These are phyloP conservation scores for Paragorgia papillata DNA, from an alignment of 92 coral and sea anemone genomes.

Conservation along the genomic window DNA sequence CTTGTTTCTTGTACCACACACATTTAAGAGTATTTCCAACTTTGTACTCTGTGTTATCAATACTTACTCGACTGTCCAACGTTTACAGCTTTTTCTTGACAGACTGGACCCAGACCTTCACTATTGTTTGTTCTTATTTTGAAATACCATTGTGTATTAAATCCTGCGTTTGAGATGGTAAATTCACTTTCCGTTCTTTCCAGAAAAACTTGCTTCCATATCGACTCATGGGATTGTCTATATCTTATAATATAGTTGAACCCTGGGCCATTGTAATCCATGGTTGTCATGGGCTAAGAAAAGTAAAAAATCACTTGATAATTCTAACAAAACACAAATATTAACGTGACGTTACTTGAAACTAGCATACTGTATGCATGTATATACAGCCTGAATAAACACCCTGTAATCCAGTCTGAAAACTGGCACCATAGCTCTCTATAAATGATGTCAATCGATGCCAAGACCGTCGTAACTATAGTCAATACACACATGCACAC, in stretches of 20 bases:
- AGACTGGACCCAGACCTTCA: conserved; percentile 33
- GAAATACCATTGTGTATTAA: conserved; percentile 14
- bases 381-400: too few species aligned
- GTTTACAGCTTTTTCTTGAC: conserved; percentile 2
- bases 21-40: too few species aligned
- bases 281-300: background rate
- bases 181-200: conserved; percentile 1
- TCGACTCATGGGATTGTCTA: conserved; percentile 4
- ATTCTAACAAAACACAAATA: too few species aligned
- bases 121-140: conserved; percentile 22
- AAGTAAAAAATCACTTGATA: background rate
- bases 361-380: too few species aligned
- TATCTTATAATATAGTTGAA: conserved; percentile 20
- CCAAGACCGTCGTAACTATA: too few species aligned
- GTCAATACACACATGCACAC: too few species aligned
- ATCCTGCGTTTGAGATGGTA: conserved; percentile 20
- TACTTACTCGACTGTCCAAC: conserved; percentile 34
- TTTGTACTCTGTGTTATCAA: too few species aligned
- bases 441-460: too few species aligned
- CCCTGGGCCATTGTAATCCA: conserved; percentile 34
- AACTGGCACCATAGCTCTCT: too few species aligned
- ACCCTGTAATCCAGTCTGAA: too few species aligned
- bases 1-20: too few species aligned
- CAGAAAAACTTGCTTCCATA: conserved; percentile 12
- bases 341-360: too few species aligned